Conservation (phyloP, 2,797 vertebrate genomes). For the Momotus momota region DNA sequence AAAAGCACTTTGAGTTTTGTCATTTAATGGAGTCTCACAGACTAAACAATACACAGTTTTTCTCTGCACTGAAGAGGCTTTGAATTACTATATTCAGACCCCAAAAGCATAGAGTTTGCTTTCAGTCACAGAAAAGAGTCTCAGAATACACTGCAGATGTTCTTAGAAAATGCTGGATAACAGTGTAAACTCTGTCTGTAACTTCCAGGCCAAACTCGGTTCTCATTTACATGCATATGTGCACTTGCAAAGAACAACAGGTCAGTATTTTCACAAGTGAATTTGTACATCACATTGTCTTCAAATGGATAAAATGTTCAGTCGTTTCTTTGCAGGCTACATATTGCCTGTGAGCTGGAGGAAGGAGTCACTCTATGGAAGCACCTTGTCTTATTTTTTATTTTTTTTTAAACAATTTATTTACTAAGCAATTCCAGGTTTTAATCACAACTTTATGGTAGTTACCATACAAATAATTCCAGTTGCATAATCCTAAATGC, state of each 20-base stretch:
- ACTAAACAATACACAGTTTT: background rate
- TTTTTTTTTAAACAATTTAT: background rate
- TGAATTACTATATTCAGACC: constrained; percentile 28
- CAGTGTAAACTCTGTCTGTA: background rate
- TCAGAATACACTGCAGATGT: background rate
- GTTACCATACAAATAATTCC: background rate
- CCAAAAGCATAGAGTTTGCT: background rate
- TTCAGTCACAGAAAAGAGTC: background rate
- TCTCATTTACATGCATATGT: constrained; percentile 6
- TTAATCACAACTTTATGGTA: background rate
- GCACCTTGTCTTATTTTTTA: background rate
- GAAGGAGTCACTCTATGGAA: background rate
- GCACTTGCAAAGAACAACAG: background rate
- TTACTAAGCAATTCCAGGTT: background rate
- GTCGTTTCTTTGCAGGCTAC: background rate
- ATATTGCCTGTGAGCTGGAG: background rate
- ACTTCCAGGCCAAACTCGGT: background rate
- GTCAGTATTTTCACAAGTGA: constrained; percentile 6
- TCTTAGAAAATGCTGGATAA: constrained; percentile 12
- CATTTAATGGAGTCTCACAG: background rate
- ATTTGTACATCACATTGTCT: background rate
- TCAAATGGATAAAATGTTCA: background rate
- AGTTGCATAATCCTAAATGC: background rate
- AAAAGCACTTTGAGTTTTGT: background rate
- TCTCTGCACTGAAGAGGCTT: background rate